A percentile compares a stretch with the other conserved stretches of the same genome.
phyloP scores from a whole-genome alignment of 2,797 vertebrate species.

The Bovichtus variegatus region DNA sequence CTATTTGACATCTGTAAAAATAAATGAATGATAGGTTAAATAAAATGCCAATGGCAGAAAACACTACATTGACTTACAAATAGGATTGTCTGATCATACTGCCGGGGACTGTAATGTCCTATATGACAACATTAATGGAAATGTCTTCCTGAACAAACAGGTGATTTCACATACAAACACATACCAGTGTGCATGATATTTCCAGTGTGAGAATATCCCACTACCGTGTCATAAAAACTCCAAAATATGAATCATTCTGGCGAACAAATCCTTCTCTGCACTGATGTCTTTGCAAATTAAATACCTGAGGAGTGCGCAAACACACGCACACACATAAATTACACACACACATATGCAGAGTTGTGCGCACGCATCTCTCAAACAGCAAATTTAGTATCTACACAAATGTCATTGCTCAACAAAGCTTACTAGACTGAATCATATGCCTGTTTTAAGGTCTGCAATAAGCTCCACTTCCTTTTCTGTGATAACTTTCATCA shows the following conservation, averaged over 20 bases:
- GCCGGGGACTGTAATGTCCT: background rate
- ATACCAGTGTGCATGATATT: background rate
- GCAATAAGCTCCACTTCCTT: conserved; percentile 9
- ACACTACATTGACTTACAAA: background rate
- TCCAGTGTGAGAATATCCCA: background rate
- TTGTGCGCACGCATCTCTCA: background rate
- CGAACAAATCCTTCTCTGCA: conserved; percentile 4
- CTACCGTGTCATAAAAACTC: background rate
- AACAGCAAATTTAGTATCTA: conserved; percentile 7
- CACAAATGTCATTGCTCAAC: background rate
- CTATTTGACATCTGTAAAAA: background rate
- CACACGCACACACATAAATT: background rate
- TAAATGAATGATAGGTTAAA: background rate
- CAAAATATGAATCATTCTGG: conserved; percentile 2
- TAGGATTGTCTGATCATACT: background rate
- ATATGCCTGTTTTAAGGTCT: background rate
- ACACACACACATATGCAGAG: background rate
- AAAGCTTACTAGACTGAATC: conserved; percentile 33
- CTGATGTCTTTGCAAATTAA: conserved; percentile 25
- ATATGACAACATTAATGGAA: background rate
- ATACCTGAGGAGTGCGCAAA: background rate
- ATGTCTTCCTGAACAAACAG: background rate
- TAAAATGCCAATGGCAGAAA: background rate
- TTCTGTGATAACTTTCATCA: conserved; percentile 33
- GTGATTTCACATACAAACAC: background rate